Evolutionary conservation across 2,888 invertebrate species (phyloP).

Genomic region (Lithophane ornitopus): DNA sequence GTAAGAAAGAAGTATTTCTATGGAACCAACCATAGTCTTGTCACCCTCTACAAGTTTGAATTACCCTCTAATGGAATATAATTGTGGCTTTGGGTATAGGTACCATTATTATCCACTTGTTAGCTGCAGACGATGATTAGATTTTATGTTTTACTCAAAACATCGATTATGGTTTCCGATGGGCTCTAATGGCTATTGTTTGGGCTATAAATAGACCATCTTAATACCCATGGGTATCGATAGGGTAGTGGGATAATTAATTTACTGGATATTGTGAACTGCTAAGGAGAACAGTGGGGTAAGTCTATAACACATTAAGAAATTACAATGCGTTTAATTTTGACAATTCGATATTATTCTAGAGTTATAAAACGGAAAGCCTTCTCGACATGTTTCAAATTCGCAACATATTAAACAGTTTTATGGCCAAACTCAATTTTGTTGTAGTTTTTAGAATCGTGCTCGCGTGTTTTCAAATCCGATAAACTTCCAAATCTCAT

Average conservation of each 20-base stretch:
- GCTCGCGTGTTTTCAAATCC: constrained; percentile 47
- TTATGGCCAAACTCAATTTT: constrained; percentile 25
- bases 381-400: constrained; percentile 4
- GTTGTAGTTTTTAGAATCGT: constrained; percentile 26
- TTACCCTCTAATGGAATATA: background rate
- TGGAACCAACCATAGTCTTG: background rate
- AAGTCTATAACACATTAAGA: background rate
- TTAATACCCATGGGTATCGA: constrained; percentile 5
- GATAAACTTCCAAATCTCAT: constrained; percentile 59
- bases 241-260: constrained; percentile 5
- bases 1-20: too few relatives aligned
- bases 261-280: background rate
- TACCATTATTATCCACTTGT: constrained; percentile 22
- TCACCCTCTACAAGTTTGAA: background rate
- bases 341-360: too few relatives aligned
- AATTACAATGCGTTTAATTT: background rate
- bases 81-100: constrained; percentile 12
- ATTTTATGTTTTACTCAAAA: constrained; percentile 50
- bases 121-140: constrained; percentile 14
- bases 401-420: constrained; percentile 29
- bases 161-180: constrained; percentile 44
- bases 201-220: constrained; percentile 25
- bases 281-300: background rate
- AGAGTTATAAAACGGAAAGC: background rate
- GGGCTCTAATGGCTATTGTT: constrained; percentile 28